Evolutionary conservation across 2,888 invertebrate genomes (phyloP).

Genomic region (Ormyrus rosae): DNA sequence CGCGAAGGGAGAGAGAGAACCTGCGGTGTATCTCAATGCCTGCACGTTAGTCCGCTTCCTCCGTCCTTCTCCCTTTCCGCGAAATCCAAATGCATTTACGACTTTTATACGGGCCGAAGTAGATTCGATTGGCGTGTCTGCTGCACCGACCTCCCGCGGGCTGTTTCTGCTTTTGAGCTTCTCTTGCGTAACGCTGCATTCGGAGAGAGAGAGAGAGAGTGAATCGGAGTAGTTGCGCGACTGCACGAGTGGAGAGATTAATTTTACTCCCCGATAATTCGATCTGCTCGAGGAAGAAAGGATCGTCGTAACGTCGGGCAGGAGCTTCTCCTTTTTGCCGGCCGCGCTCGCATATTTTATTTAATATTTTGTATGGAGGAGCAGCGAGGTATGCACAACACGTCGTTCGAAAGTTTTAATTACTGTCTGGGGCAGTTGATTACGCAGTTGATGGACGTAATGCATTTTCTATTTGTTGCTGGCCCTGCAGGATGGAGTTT

Average conservation of each 20-base stretch:
- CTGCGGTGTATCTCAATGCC: neutral
- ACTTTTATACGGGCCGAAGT: constrained; percentile 43
- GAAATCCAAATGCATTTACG: constrained; percentile 48
- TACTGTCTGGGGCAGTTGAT: constrained; percentile 22
- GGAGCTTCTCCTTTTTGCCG: too few relatives aligned
- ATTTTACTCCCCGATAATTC: constrained; percentile 26
- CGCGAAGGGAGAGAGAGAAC: too few relatives aligned
- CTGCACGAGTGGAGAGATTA: neutral
- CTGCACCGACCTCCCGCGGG: constrained; percentile 26
- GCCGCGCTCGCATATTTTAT: constrained; percentile 40
- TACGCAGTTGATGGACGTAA: constrained; percentile 9
- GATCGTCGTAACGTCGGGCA: neutral
- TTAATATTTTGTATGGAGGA: constrained; percentile 36
- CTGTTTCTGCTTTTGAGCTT: neutral
- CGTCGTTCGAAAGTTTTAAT: constrained; percentile 42
- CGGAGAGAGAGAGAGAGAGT: too few relatives aligned
- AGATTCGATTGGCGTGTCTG: constrained; percentile 57
- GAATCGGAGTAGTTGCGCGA: neutral
- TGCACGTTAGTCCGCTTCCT: constrained; percentile 14
- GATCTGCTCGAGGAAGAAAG: too few relatives aligned
- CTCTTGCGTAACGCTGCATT: neutral
- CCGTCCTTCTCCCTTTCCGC: neutral
- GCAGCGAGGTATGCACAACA: neutral
- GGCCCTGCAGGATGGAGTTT: too few relatives aligned
- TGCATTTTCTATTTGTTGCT: constrained; percentile 8